Conservation (phyloP, 2,797 vertebrate genomes). For the Poeciliopsis gracilis region DNA sequence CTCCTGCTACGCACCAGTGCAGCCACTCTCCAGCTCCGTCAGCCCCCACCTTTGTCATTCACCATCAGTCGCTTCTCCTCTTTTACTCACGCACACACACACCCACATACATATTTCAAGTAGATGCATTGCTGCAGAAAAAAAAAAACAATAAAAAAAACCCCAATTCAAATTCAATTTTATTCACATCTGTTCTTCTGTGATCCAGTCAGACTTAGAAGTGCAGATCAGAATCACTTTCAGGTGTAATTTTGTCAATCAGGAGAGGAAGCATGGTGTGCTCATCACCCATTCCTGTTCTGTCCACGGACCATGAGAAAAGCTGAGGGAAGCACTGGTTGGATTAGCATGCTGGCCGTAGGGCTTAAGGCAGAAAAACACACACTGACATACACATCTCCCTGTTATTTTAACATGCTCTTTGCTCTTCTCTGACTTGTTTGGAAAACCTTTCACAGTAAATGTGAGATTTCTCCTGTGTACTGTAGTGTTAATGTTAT, state of each 20-base stretch:
- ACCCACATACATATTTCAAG: constrained; percentile 39
- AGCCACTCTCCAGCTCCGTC: constrained; percentile 30
- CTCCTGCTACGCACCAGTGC: constrained; percentile 60
- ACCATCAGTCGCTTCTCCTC: constrained; percentile 25
- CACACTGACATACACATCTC: constrained; percentile 32
- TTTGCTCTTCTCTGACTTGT: neutral
- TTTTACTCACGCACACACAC: constrained; percentile 8
- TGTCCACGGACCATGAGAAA: constrained; percentile 59
- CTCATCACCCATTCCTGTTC: constrained; percentile 62
- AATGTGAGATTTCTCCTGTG: constrained; percentile 12
- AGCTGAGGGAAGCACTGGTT: constrained; percentile 67
- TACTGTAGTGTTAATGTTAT: neutral
- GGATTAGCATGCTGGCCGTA: constrained; percentile 58
- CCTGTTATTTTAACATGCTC: constrained; percentile 41
- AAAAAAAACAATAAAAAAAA: neutral
- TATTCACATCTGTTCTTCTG: constrained; percentile 17
- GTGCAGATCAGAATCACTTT: constrained; percentile 57
- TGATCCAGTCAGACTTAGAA: constrained; percentile 36
- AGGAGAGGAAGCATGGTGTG: constrained; percentile 48
- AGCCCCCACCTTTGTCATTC: constrained; percentile 30
- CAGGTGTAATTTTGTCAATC: constrained; percentile 34
- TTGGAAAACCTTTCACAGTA: neutral
- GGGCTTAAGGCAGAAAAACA: constrained; percentile 53
- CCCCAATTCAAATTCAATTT: constrained; percentile 46
- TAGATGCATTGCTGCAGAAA: constrained; percentile 29